These are phyloP conservation scores for Automeris io DNA, from an alignment of 2,888 invertebrate species.

Conservation along the genomic window DNA sequence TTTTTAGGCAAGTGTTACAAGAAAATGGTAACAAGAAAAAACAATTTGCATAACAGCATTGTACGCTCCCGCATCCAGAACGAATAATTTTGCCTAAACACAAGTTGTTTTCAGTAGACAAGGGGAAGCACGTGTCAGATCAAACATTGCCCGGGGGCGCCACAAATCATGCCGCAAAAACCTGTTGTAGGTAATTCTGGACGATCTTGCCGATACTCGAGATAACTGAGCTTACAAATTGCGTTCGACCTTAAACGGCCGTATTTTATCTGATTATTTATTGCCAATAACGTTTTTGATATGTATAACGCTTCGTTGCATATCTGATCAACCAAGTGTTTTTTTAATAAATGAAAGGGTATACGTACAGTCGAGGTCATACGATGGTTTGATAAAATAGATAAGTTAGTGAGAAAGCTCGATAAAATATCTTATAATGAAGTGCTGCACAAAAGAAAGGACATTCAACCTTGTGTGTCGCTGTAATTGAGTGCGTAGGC, in stretches of 20 bases:
- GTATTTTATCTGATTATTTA: constrained; percentile 69
- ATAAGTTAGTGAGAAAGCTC: no score
- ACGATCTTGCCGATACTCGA: constrained; percentile 56
- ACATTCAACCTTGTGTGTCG: no score
- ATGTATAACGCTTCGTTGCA: constrained; percentile 25
- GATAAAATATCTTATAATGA: no score
- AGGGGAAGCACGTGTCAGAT: constrained; percentile 60
- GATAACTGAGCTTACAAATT: constrained; percentile 66
- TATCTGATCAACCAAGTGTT: not conserved
- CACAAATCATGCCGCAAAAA: constrained; percentile 72
- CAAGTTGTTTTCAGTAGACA: constrained; percentile 55
- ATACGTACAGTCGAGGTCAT: no score
- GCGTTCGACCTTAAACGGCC: constrained; percentile 63
- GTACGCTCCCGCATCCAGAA: constrained; percentile 28
- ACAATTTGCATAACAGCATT: constrained; percentile 1
- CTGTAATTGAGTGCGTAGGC: no score
- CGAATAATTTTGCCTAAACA: constrained; percentile 60
- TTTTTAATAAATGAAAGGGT: constrained; percentile 2
- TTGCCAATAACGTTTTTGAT: constrained; percentile 44
- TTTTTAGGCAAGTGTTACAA: no score
- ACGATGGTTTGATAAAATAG: no score
- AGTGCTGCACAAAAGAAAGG: no score
- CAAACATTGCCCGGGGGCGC: constrained; percentile 62
- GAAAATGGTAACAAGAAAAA: constrained; percentile 1
- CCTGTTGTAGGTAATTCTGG: constrained; percentile 68